Conservation (phyloP, 37 sponge, comb jelly and placozoan species). For the Axinella damicornis region DNA sequence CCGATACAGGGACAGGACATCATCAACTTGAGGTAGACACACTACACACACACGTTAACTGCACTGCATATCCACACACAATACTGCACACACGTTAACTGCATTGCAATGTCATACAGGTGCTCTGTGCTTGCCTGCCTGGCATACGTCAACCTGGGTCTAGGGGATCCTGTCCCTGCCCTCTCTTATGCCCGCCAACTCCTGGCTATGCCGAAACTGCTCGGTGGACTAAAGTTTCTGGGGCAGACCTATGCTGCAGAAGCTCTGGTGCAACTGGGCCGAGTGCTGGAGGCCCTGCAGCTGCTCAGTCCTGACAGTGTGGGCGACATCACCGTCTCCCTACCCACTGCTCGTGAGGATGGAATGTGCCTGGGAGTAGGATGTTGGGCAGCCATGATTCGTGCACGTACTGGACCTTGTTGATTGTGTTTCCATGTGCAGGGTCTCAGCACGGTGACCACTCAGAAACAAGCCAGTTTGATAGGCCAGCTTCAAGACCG, state of each 20-base stretch:
- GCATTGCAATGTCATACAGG: too few species aligned
- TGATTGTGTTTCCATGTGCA: too few species aligned
- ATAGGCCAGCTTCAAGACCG: neutral
- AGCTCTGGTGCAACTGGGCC: slow-evolving; percentile 62
- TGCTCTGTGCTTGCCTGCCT: slow-evolving; percentile 69
- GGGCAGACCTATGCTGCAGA: slow-evolving; percentile 83
- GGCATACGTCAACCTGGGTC: slow-evolving; percentile 87
- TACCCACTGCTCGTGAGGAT: neutral
- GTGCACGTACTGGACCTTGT: too few species aligned
- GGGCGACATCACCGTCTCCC: slow-evolving; percentile 23
- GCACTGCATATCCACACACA: too few species aligned
- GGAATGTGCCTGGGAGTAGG: too few species aligned
- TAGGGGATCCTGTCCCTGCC: slow-evolving; percentile 93
- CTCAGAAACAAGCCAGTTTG: neutral
- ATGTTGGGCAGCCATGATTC: too few species aligned
- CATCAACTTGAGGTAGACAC: slow-evolving; percentile 44
- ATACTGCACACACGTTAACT: neutral
- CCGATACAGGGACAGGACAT: slow-evolving; percentile 64
- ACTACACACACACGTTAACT: too few species aligned
- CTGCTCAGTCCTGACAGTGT: slow-evolving; percentile 68
- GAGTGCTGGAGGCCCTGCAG: slow-evolving; percentile 72
- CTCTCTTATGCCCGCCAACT: slow-evolving; percentile 81
- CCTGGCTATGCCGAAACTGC: slow-evolving; percentile 36
- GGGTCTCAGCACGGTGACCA: too few species aligned
- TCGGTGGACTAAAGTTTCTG: slow-evolving; percentile 57